A percentile compares a stretch with the other conserved stretches of the same genome.
Evolutionary conservation across 2,797 vertebrate genomes (phyloP).

Genomic region (Cygnus olor): DNA sequence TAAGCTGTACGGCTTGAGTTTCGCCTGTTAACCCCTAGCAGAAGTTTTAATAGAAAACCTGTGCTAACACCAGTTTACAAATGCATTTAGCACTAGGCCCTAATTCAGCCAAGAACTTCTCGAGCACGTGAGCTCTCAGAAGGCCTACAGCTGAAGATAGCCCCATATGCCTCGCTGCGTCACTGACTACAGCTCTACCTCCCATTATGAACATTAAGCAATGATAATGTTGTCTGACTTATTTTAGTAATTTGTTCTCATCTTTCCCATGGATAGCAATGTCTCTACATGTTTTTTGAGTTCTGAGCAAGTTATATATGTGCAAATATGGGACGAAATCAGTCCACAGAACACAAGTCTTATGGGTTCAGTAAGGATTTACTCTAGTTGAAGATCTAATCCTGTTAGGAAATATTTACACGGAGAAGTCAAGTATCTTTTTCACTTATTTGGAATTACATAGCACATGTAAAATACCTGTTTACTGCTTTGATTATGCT

Average conservation of each 20-base stretch:
- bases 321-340: not conserved
- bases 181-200: not conserved
- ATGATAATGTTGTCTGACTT: not conserved
- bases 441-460: slow-evolving; percentile 14
- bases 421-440: slow-evolving; percentile 10
- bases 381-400: slow-evolving; percentile 17
- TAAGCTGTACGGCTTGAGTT: not conserved
- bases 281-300: not conserved
- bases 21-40: not conserved
- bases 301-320: not conserved
- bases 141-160: not conserved
- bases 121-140: not conserved
- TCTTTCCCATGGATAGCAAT: not conserved
- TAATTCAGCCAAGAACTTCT: not conserved
- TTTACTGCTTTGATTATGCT: slow-evolving; percentile 37
- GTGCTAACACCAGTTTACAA: not conserved
- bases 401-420: slow-evolving; percentile 38
- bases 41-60: not conserved
- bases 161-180: not conserved
- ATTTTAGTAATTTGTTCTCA: not conserved
- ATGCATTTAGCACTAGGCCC: not conserved
- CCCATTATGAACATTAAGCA: not conserved
- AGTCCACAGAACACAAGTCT: not conserved
- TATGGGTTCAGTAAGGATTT: not conserved
- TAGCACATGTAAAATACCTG: not conserved